Evolutionary conservation across 2,797 vertebrate species (phyloP).

Genomic region (Leuciscus waleckii): DNA sequence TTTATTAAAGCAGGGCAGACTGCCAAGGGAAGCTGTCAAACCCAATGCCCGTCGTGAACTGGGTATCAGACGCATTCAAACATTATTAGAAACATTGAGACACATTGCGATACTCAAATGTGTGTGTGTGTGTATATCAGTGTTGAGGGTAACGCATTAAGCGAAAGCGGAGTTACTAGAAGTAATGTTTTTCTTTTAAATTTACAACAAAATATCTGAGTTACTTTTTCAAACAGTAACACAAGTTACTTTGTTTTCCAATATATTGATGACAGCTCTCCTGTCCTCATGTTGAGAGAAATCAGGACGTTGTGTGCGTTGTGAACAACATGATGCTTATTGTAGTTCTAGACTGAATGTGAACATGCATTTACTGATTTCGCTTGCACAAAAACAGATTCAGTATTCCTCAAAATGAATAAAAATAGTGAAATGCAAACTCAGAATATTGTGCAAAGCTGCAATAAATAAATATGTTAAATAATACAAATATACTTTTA

Average conservation of each 20-base stretch:
- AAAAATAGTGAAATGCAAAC: background rate
- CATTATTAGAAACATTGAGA: background rate
- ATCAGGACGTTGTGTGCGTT: background rate
- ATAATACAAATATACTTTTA: background rate
- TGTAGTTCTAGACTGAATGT: background rate
- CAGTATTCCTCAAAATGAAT: background rate
- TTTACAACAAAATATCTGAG: background rate
- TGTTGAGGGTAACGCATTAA: background rate
- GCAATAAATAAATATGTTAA: background rate
- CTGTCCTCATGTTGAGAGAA: background rate
- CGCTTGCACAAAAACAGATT: background rate
- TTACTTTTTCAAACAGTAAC: background rate
- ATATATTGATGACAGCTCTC: background rate
- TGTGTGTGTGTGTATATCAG: background rate
- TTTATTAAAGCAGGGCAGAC: conserved; percentile 29
- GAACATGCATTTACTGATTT: background rate
- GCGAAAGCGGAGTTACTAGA: background rate
- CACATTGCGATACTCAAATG: background rate
- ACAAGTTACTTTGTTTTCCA: no score
- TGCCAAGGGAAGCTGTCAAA: conserved; percentile 31
- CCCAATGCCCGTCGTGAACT: conserved; percentile 3
- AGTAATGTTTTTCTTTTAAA: background rate
- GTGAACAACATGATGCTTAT: background rate
- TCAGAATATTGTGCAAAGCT: background rate
- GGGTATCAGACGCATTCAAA: conserved; percentile 1